A percentile compares a stretch with the other conserved stretches of the same genome.
Evolutionary conservation across 1,140 invertebrate genomes (phyloP).

Genomic region (Drosophila setifemur): DNA sequence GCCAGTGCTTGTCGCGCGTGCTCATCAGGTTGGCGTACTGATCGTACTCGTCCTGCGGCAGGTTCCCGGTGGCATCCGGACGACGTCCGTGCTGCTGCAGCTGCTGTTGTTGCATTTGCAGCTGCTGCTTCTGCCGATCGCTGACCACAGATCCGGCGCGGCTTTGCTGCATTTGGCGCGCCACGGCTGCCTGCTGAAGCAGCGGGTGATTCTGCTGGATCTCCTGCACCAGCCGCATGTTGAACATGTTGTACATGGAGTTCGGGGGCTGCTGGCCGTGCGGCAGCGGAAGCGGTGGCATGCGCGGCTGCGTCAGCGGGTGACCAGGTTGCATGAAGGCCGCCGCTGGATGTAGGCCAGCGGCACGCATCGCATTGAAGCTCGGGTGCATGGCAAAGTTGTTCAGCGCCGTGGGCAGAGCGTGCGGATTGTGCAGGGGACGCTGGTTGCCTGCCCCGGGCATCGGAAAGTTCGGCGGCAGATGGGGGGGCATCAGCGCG

Average conservation of each 20-base stretch:
- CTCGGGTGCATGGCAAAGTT: slow-evolving; percentile 82
- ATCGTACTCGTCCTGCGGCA: slow-evolving; percentile 84
- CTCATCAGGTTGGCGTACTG: slow-evolving; percentile 96
- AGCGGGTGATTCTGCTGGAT: slow-evolving; percentile 86
- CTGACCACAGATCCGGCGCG: slow-evolving; percentile 18
- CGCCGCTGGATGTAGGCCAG: slow-evolving; percentile 77
- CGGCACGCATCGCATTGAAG: slow-evolving; percentile 81
- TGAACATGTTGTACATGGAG: slow-evolving; percentile 80
- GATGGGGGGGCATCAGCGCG: slow-evolving; percentile 67
- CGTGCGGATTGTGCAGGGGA: slow-evolving; percentile 81
- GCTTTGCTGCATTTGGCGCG: slow-evolving; percentile 59
- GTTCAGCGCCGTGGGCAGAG: slow-evolving; percentile 77
- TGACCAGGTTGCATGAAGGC: slow-evolving; percentile 82
- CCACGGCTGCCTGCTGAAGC: slow-evolving; percentile 73
- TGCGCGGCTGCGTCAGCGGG: slow-evolving; percentile 59
- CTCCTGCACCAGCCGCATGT: slow-evolving; percentile 83
- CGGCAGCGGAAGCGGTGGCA: slow-evolving; percentile 56
- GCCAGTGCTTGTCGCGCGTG: slow-evolving; percentile 94
- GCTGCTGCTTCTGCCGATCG: slow-evolving; percentile 45
- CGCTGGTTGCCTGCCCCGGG: slow-evolving; percentile 45
- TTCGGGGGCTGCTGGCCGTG: slow-evolving; percentile 68
- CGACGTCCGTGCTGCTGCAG: slow-evolving; percentile 39
- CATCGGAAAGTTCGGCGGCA: slow-evolving; percentile 68
- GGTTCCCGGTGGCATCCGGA: slow-evolving; percentile 69
- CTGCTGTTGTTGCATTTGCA: slow-evolving; percentile 44